Percentiles rank a stretch among this genome's conserved stretches.
Conservation (phyloP, 2,888 invertebrate species). For the Pegoplata infirma region DNA sequence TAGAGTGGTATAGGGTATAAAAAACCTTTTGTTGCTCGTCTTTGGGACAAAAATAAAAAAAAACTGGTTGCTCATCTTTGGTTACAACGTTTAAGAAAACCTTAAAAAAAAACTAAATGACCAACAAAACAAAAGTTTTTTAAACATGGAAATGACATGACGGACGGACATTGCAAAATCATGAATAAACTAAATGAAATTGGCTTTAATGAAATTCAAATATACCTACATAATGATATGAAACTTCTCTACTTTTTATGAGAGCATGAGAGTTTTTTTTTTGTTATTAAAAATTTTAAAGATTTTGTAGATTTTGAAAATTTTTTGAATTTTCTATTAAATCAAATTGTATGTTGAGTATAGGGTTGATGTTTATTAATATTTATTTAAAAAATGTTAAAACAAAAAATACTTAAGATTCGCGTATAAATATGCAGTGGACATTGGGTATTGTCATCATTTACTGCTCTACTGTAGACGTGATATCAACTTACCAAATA, state of each 20-base stretch:
- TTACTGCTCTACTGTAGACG: constrained; percentile 40
- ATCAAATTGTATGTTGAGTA: constrained; percentile 1
- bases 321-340: constrained; percentile 27
- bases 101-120: neutral
- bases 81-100: neutral
- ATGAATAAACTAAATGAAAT: neutral
- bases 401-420: neutral
- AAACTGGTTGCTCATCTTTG: constrained; percentile 35
- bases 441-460: constrained; percentile 28
- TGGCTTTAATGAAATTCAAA: neutral
- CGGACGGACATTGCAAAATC: constrained; percentile 29
- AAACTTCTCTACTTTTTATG: neutral
- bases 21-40: constrained; percentile 9
- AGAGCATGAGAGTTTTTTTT: neutral
- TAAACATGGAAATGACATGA: neutral
- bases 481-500: constrained; percentile 28
- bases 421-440: constrained; percentile 57
- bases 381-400: neutral
- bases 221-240: neutral
- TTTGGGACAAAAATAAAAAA: neutral
- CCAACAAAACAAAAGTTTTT: neutral
- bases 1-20: too few relatives aligned
- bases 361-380: neutral
- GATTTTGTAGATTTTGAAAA: constrained; percentile 8
- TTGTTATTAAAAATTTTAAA: neutral